phyloP scores from a whole-genome alignment of 2,888 invertebrate species.

The Acanthoscelides obtectus region DNA sequence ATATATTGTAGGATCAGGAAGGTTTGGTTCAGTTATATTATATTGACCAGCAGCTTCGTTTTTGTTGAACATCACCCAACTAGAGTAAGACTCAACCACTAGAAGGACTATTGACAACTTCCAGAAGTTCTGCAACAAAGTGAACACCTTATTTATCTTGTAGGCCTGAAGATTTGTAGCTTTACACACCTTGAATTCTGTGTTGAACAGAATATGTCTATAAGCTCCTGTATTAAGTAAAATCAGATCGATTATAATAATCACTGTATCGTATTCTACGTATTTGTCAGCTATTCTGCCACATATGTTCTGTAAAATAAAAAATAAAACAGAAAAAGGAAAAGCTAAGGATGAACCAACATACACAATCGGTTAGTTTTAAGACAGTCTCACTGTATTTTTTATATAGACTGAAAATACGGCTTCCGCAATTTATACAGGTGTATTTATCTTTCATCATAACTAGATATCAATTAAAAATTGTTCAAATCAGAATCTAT shows the following conservation, averaged over 20 bases:
- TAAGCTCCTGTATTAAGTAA: conserved; percentile 78
- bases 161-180: too few species aligned
- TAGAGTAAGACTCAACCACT: conserved; percentile 75
- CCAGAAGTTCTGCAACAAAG: conserved; percentile 45
- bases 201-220: conserved; percentile 79
- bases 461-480: too few species aligned
- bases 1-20: conserved; percentile 30
- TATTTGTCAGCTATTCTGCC: conserved; percentile 79
- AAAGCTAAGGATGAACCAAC: conserved; percentile 35
- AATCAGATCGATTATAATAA: conserved; percentile 80
- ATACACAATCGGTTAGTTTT: conserved; percentile 72
- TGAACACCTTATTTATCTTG: conserved; percentile 8
- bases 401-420: conserved; percentile 59
- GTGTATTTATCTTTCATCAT: conserved; percentile 30
- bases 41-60: conserved; percentile 15
- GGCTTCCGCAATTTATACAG: conserved; percentile 68
- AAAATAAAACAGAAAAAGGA: conserved; percentile 7
- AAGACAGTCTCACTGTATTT: conserved; percentile 67
- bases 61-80: conserved; percentile 51
- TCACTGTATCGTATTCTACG: conserved; percentile 85
- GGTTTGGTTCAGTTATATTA: conserved; percentile 26
- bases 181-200: conserved; percentile 63
- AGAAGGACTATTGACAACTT: conserved; percentile 74
- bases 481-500: too few species aligned
- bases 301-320: conserved; percentile 62